Evolutionary conservation across 2,113 vertebrate genomes (phyloP).

Genomic region (mouse (Mus musculus)): GRCm39 chr16:64812001-64812500

Average conservation of each 20-base stretch:
- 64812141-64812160: background rate
- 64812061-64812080: background rate
- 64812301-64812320: conserved; percentile 30
- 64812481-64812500: background rate
- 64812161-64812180: background rate
- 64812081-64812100: background rate
- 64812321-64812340: background rate
- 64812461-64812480: conserved; percentile 13
- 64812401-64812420: background rate
- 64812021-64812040: background rate
- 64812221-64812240: conserved; percentile 12
- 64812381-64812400: background rate
- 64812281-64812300: conserved; percentile 5
- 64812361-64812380: background rate
- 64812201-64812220: conserved; percentile 3
- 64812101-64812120: background rate
- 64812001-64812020: background rate
- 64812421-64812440: conserved; percentile 32
- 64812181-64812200: conserved; percentile 30
- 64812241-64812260: background rate
- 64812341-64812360: background rate
- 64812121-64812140: background rate
- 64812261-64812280: background rate
- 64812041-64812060: conserved; percentile 20
- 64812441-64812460: background rate